Evolutionary conservation across 2,113 vertebrate species (phyloP).

Genomic region (Alaudala cheleensis): DNA sequence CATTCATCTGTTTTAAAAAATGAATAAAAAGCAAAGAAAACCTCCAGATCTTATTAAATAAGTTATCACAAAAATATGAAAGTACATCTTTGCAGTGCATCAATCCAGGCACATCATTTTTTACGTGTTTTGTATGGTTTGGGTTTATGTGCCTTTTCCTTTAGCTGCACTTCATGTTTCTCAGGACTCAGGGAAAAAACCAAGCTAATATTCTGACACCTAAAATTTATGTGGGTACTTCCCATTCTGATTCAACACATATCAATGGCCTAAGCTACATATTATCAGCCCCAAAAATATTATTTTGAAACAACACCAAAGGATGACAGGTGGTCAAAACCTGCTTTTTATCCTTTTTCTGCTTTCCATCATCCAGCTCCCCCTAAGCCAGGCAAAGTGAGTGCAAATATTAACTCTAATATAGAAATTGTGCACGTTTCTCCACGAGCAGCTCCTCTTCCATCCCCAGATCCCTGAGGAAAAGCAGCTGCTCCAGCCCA

Average conservation of each 20-base stretch:
- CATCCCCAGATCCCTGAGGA: neutral
- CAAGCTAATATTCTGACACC: neutral
- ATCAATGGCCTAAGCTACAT: neutral
- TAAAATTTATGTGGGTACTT: neutral
- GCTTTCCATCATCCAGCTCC: neutral
- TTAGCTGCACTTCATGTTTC: neutral
- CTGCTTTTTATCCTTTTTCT: neutral
- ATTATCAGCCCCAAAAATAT: neutral
- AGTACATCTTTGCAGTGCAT: neutral
- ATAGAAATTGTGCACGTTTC: neutral
- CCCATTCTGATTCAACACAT: neutral
- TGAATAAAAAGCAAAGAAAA: neutral
- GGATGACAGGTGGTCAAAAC: neutral
- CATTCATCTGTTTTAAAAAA: neutral
- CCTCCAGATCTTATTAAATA: neutral
- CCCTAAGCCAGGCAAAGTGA: neutral
- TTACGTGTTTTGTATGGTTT: neutral
- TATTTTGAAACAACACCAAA: neutral
- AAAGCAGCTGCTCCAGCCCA: constrained; percentile 10
- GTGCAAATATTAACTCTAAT: neutral
- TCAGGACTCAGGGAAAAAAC: neutral
- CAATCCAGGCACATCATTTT: neutral
- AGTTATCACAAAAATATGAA: neutral
- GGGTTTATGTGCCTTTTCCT: neutral
- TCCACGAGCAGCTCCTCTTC: neutral